Conservation (phyloP, 2,113 vertebrate genomes). For the Brachypodius melanocephalos region DNA sequence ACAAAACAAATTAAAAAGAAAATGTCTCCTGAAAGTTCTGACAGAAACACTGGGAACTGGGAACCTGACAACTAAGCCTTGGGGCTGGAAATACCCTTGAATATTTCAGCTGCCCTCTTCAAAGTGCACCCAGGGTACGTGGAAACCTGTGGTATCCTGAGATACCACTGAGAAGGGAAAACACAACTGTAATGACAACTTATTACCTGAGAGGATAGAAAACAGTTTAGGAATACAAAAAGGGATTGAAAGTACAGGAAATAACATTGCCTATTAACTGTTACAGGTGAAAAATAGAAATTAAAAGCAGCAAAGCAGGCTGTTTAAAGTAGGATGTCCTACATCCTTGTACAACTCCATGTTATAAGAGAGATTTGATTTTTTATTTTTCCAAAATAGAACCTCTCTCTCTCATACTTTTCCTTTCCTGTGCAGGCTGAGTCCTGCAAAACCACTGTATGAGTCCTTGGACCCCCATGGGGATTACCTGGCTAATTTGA, state of each 20-base stretch:
- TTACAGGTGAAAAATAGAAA: background rate
- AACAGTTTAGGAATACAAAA: background rate
- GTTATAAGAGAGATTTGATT: background rate
- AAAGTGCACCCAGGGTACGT: rapidly evolving
- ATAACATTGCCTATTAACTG: background rate
- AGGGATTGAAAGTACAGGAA: background rate
- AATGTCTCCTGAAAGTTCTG: background rate
- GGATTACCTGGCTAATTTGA: background rate
- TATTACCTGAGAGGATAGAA: background rate
- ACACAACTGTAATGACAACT: background rate
- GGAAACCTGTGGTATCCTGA: background rate
- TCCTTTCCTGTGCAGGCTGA: background rate
- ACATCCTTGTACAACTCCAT: rapidly evolving
- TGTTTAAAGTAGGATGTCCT: background rate
- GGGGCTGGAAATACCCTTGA: background rate
- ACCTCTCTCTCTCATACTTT: background rate
- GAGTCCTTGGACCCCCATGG: background rate
- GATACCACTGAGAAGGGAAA: background rate
- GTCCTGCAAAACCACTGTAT: rapidly evolving
- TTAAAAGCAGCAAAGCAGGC: rapidly evolving
- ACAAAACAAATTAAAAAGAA: background rate
- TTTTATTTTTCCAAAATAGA: background rate
- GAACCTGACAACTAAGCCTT: background rate
- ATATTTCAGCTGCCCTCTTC: background rate
- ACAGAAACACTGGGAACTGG: background rate